Evolutionary conservation across 2,797 vertebrate species (phyloP), one percentile per base, ranked within the genome.

Genomic region (Lithobates sylvaticus): DNA sequence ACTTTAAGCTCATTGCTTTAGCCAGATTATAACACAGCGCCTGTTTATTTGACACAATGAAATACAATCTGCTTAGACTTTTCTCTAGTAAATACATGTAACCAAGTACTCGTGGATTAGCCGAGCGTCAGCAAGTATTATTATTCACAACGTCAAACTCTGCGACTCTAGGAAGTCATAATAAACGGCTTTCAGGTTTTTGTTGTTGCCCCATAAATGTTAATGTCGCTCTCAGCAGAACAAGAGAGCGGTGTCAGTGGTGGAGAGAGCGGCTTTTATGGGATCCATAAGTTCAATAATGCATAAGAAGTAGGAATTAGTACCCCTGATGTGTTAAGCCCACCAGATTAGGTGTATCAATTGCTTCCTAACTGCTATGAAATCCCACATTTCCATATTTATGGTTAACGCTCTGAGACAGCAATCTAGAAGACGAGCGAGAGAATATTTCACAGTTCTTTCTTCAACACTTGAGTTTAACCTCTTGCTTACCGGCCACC

Each of bases 251-350:
- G 47, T 64, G 32, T 6, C 50, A 64, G 32, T 39, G 8, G 36
- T 12, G 18, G 23, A 71, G 23, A 71, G 39, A 12, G 5, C 29
- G 18, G 32, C 9, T 80, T 54, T n/a, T 54, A 80, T 34, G 21
- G 44, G 23, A 58, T 61, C 13, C 44, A 12, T 3, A 10, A 64
- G 34, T 72, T 72, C 21, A 65, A 67, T 79, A 47, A 47, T 77
- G 58, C 54, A 77, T 65, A n/a, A 39, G 21, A 77, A 65, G 58
- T 36, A 77, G 32, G 34, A 36, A 77, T 77, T 77, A 39, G 76
- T n/a, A 26, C 21, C 44, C 47, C 47, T 36, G 58, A 64, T 77
- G 58, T 61, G 47, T 54, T 74, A 74, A 74, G 13, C 72, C 65
- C 58, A 77, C 21, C 10, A 77, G 29, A 64, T 77, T 77, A 65